Conservation (phyloP, 1,140 invertebrate genomes). For the Drosophila athabasca region DNA sequence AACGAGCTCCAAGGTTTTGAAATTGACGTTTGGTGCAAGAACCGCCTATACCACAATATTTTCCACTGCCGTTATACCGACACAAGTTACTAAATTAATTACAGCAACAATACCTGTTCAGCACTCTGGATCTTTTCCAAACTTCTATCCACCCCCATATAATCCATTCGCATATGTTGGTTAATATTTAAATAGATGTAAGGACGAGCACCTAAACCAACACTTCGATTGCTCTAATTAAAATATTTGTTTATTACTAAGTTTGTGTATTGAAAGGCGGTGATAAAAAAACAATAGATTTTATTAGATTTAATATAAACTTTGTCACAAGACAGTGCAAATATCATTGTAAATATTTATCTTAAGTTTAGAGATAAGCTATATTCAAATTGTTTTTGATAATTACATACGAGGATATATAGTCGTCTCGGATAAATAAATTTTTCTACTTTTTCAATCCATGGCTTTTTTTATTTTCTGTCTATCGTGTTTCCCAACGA, state of each 20-base stretch:
- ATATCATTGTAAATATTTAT: constrained; percentile 38
- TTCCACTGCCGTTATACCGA: constrained; percentile 93
- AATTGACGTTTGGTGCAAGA: constrained; percentile 94
- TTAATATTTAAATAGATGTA: constrained; percentile 81
- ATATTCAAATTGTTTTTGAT: constrained; percentile 39
- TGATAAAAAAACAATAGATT: constrained; percentile 45
- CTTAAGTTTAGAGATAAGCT: constrained; percentile 35
- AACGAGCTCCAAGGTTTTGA: constrained; percentile 92
- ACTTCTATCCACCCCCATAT: constrained; percentile 84
- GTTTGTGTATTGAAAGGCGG: constrained; percentile 43
- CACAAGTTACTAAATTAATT: constrained; percentile 91
- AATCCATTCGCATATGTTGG: constrained; percentile 90
- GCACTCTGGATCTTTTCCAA: constrained; percentile 90
- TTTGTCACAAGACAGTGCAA: constrained; percentile 37
- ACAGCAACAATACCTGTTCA: constrained; percentile 90
- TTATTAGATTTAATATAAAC: constrained; percentile 35
- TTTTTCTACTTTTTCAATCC: constrained; percentile 9
- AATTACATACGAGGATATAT: constrained; percentile 19
- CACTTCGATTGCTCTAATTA: constrained; percentile 34
- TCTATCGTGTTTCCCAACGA: too few species aligned
- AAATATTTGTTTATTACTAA: constrained; percentile 44
- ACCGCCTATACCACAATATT: constrained; percentile 94
- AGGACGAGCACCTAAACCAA: constrained; percentile 17
- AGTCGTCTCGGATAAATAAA: constrained; percentile 46
- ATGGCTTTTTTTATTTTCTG: too few species aligned